These are phyloP conservation scores for Garra rufa DNA, from an alignment of 2,113 vertebrate species.

Conservation along the genomic window DNA sequence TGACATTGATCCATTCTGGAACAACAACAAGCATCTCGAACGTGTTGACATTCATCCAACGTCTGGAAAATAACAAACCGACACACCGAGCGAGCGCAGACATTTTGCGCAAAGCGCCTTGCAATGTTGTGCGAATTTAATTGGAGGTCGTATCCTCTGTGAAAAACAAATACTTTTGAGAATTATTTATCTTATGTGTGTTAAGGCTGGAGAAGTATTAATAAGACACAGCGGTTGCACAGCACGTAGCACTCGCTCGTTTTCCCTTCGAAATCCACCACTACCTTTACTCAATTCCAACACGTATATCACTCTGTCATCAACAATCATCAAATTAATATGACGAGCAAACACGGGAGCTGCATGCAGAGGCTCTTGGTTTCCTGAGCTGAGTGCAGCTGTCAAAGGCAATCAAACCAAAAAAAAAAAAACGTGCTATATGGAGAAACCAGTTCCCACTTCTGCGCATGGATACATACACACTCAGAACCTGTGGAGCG, in stretches of 20 bases:
- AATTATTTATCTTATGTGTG: conserved; percentile 23
- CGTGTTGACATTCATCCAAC: conserved; percentile 40
- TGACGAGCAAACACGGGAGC: conserved; percentile 61
- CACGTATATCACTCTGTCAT: conserved; percentile 62
- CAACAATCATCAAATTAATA: conserved; percentile 68
- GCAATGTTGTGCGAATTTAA: conserved; percentile 21
- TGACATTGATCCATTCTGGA: conserved; percentile 32
- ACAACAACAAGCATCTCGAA: conserved; percentile 42
- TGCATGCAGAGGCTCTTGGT: conserved; percentile 62
- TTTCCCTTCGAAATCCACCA: conserved; percentile 32
- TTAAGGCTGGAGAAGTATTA: not conserved
- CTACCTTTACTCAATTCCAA: conserved; percentile 47
- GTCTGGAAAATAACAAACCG: conserved; percentile 5
- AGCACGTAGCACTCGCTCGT: conserved; percentile 8
- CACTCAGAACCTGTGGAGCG: conserved; percentile 9
- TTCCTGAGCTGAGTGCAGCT: conserved; percentile 62
- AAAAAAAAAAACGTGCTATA: conserved; percentile 8
- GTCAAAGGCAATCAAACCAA: conserved; percentile 61
- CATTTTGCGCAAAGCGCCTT: not conserved
- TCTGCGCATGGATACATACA: conserved; percentile 30
- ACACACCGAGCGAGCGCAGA: not conserved
- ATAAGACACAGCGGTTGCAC: conserved; percentile 34
- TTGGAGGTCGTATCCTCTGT: conserved; percentile 14
- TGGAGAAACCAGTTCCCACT: conserved; percentile 17
- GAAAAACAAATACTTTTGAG: conserved; percentile 32